These are phyloP conservation scores for Periplaneta americana DNA, from an alignment of 1,140 invertebrate genomes.

Conservation along the genomic window DNA sequence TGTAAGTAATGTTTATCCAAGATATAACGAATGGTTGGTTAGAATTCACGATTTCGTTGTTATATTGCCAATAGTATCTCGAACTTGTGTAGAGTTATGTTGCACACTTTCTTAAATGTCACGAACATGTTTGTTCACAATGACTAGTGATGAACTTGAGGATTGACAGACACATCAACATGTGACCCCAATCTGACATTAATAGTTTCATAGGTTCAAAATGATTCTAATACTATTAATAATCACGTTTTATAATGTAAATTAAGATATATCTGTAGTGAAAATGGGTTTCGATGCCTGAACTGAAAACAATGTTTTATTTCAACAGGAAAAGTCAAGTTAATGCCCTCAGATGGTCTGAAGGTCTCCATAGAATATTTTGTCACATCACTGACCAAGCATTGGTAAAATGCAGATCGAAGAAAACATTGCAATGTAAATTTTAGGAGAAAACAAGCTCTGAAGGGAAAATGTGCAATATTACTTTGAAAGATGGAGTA, in stretches of 20 bases:
- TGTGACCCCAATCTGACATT: conserved; percentile 54
- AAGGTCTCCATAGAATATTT: neutral
- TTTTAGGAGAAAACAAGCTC: neutral
- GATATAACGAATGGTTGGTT: neutral
- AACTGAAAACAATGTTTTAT: neutral
- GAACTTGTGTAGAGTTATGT: neutral
- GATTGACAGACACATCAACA: conserved; percentile 37
- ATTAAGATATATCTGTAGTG: neutral
- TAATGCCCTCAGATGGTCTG: neutral
- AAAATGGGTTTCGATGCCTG: neutral
- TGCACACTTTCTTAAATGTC: neutral
- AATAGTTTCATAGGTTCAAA: conserved; percentile 32
- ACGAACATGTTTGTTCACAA: neutral
- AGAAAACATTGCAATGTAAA: neutral
- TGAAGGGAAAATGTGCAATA: neutral
- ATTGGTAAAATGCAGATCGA: neutral
- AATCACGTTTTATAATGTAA: neutral
- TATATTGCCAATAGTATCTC: neutral
- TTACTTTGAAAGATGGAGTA: neutral
- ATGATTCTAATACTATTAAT: neutral
- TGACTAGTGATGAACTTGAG: neutral
- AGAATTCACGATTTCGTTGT: neutral
- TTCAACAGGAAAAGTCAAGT: neutral
- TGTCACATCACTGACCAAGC: neutral
- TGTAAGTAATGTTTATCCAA: neutral